phyloP scores from a whole-genome alignment of 2,113 vertebrate species.

The Ondatra zibethicus region DNA sequence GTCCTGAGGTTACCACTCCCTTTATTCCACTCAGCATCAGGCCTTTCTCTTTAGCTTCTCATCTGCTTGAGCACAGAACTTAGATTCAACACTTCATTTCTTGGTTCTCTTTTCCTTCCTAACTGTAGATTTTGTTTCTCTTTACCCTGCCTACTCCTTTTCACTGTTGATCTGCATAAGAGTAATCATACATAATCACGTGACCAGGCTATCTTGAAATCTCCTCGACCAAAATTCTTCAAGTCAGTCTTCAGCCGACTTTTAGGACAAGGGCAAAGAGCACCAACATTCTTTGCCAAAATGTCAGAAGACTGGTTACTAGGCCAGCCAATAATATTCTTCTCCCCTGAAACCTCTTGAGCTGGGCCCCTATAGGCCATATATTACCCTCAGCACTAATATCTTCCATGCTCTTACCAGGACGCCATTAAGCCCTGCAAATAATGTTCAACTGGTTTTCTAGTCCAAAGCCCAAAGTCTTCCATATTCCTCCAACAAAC shows the following conservation, averaged over 20 bases:
- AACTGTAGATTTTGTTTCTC: neutral
- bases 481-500: neutral
- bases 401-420: neutral
- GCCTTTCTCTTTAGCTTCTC: neutral
- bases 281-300: neutral
- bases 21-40: neutral
- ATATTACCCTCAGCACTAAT: neutral
- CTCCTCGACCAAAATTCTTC: neutral
- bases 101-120: neutral
- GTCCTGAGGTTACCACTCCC: neutral
- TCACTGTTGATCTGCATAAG: neutral
- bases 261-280: neutral
- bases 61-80: neutral
- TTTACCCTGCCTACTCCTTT: neutral
- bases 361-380: neutral
- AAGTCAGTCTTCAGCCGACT: neutral
- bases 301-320: neutral
- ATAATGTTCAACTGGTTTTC: neutral
- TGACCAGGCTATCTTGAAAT: neutral
- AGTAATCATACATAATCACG: too few relatives aligned
- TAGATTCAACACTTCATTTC: neutral
- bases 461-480: neutral
- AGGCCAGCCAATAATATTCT: neutral
- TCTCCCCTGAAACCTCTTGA: neutral
- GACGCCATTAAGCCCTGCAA: neutral